Evolutionary conservation across 2,113 vertebrate genomes (phyloP), one percentile per base, ranked within the genome.

Genomic region (Eclectus roratus): DNA sequence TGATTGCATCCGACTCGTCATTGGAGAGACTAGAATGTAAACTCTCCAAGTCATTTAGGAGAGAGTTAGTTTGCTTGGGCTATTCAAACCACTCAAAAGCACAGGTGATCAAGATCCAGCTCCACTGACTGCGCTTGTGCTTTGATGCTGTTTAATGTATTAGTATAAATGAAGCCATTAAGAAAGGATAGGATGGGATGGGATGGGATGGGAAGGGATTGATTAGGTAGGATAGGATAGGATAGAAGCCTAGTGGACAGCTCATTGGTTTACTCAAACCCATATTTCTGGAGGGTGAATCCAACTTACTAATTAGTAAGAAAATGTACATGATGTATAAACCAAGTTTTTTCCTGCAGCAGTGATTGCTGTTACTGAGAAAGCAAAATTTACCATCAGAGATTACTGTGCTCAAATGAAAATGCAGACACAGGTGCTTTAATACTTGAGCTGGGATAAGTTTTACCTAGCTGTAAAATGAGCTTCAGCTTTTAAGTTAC

Each of bases 401-500:
- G 28, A 74, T 91, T 89, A 58, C 12, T 23, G 13, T 16, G 64
- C 61, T 95, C 61, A 93, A 90, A 87, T 72, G 41, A 91, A 95
- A 97, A 94, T 79, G 85, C 64, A 31, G 91, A 92, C 94, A 96
- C 98, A 98, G 98, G 97, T 98, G 97, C 89, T 82, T 96, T 92
- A 95, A 96, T 97, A 88, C 92, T 97, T 96, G 95, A 95, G 68
- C 89, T 96, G 87, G 88, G 78, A 31, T 91, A 85, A 87, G 95
- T 92, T 97, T 97, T 96, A 97, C 94, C 88, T 96, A 85, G 81
- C 71, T 94, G 94, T 95, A 98, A 98, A 98, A 97, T 97, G 94
- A 97, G 96, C 97, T 97, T 95, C 92, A 60, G 91, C 97, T 97
- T 98, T 98, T 97, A 98, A 98, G 97, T 98, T 97, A 98, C 97